Percentiles rank a stretch among this genome's conserved stretches.
These are phyloP conservation scores for Cyrtonyx montezumae DNA, from an alignment of 2,113 vertebrate species.

Conservation along the genomic window DNA sequence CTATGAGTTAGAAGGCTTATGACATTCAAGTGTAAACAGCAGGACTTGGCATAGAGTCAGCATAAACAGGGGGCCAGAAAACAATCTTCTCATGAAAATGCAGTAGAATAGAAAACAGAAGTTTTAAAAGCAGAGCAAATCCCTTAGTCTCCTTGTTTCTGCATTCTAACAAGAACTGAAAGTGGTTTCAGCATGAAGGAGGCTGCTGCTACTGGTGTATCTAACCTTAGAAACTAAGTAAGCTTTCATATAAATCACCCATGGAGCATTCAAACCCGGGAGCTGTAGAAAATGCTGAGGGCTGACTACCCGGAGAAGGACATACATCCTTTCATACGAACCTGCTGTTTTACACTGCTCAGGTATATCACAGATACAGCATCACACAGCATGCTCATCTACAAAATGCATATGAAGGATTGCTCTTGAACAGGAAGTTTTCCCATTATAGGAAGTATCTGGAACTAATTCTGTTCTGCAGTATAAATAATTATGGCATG, in stretches of 20 bases:
- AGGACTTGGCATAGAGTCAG: background rate
- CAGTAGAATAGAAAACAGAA: background rate
- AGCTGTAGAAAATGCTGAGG: background rate
- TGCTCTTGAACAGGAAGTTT: background rate
- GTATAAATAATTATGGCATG: background rate
- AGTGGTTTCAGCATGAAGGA: background rate
- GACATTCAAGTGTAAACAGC: background rate
- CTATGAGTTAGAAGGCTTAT: background rate
- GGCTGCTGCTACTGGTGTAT: background rate
- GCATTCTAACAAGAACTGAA: constrained; percentile 34
- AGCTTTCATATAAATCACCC: background rate
- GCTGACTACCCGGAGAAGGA: background rate
- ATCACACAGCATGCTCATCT: background rate
- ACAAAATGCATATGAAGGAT: background rate
- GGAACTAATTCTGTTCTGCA: background rate
- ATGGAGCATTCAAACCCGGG: background rate
- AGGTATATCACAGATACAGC: rapidly evolving
- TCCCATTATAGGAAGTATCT: background rate
- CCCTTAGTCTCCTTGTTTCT: background rate
- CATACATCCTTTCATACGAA: background rate
- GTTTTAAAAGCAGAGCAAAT: background rate
- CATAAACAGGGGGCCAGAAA: background rate
- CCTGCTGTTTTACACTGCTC: background rate
- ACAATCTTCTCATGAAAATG: background rate
- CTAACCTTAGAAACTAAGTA: background rate